Evolutionary conservation across 2,797 vertebrate genomes (phyloP).

Genomic region (Sparidentex hasta): DNA sequence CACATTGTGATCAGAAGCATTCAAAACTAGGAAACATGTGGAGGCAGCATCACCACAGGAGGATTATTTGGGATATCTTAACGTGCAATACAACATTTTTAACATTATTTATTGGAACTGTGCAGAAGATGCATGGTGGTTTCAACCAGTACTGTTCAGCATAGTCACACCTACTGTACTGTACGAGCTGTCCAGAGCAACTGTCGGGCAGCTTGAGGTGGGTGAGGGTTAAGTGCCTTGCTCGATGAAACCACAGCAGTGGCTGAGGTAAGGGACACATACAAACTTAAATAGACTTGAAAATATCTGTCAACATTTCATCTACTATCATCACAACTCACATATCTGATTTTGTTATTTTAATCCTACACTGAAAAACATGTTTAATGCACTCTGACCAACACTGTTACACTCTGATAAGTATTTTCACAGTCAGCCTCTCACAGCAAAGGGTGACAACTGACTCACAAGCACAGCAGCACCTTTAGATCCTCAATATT

Average conservation of each 20-base stretch:
- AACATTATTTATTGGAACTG: conserved; percentile 25
- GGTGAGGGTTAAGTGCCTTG: conserved; percentile 68
- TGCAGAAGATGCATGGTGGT: background rate
- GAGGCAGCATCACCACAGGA: background rate
- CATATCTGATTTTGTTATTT: conserved; percentile 10
- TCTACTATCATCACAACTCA: background rate
- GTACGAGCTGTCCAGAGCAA: conserved; percentile 9
- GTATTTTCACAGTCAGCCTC: conserved; percentile 31
- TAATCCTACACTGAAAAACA: background rate
- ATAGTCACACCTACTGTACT: background rate
- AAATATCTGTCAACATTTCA: conserved; percentile 33
- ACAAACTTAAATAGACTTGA: conserved; percentile 38
- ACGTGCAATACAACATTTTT: conserved; percentile 52
- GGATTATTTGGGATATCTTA: background rate
- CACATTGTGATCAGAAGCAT: conserved; percentile 10
- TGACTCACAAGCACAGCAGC: conserved; percentile 40
- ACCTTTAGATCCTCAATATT: conserved; percentile 39
- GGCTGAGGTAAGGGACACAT: conserved; percentile 10
- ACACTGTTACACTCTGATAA: conserved; percentile 54
- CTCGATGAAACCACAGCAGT: conserved; percentile 37
- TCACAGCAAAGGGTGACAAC: conserved; percentile 9
- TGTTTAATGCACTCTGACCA: conserved; percentile 35
- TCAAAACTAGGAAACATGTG: background rate
- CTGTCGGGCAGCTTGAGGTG: conserved; percentile 31
- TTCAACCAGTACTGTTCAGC: conserved; percentile 12